Conservation (phyloP, 2,888 invertebrate species). For the Allolobophora icterica region DNA sequence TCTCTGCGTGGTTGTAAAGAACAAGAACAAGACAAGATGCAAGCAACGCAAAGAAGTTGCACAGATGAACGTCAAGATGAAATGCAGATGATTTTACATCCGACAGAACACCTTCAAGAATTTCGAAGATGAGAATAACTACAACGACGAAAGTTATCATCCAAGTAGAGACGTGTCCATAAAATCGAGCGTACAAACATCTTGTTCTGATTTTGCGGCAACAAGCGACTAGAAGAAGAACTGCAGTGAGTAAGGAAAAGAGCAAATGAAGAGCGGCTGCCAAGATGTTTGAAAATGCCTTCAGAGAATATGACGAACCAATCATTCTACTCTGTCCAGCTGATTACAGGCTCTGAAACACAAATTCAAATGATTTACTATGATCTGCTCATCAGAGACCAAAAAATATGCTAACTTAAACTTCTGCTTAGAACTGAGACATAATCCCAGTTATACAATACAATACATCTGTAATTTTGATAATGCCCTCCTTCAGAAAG, state of each 20-base stretch:
- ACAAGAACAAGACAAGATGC: not conserved
- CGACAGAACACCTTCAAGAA: not conserved
- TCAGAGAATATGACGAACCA: not conserved
- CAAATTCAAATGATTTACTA: not conserved
- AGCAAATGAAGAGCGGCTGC: not conserved
- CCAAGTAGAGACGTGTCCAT: not conserved
- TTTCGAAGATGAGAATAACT: not conserved
- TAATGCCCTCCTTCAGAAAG: too few species aligned
- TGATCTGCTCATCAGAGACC: not conserved
- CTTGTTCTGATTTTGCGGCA: not conserved
- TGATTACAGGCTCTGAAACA: not conserved
- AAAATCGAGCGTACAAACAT: not conserved
- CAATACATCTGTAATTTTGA: too few species aligned
- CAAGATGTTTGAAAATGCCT: not conserved
- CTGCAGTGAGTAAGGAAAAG: not conserved
- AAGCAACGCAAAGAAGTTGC: not conserved
- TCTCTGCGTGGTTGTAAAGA: slow-evolving; percentile 30
- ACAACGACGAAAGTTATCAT: not conserved
- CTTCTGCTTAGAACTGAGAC: not conserved
- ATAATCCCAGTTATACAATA: not conserved
- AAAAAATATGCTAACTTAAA: not conserved
- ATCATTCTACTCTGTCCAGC: not conserved
- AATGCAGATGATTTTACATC: not conserved
- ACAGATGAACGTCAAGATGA: not conserved
- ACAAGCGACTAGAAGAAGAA: not conserved